Conservation (phyloP, 2,113 vertebrate genomes). For the Syrrhaptes paradoxus region DNA sequence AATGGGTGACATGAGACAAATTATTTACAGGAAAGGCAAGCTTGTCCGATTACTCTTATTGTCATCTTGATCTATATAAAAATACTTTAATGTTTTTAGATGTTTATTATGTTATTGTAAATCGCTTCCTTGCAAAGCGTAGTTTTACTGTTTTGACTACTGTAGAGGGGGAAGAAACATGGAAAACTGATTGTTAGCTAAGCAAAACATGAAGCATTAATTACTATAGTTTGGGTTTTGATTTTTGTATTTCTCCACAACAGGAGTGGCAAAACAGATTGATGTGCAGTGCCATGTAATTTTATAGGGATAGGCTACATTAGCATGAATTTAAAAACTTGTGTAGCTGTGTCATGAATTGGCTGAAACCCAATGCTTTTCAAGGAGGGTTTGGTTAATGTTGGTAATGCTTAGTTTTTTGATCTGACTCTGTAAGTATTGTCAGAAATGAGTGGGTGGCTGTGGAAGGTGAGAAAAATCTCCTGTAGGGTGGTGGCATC, state of each 20-base stretch:
- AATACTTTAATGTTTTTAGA: background rate
- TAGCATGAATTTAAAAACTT: background rate
- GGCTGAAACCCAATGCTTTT: background rate
- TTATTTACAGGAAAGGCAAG: background rate
- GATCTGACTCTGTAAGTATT: background rate
- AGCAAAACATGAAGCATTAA: background rate
- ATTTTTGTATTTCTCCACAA: background rate
- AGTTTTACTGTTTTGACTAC: background rate
- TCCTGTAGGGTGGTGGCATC: background rate
- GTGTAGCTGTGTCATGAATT: background rate
- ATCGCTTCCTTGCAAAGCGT: background rate
- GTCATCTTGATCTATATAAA: background rate
- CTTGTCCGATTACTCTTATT: background rate
- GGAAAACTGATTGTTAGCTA: background rate
- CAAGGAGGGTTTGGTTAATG: background rate
- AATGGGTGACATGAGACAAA: background rate
- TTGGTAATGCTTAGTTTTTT: background rate
- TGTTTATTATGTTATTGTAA: background rate
- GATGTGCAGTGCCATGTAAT: background rate
- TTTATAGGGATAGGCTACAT: background rate
- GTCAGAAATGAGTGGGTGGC: background rate
- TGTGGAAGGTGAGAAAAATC: background rate
- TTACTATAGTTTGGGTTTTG: background rate
- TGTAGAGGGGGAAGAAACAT: background rate
- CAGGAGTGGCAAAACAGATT: background rate